Percentiles rank a stretch among this genome's conserved stretches.
phyloP scores from a whole-genome alignment of 1,140 invertebrate genomes.

The Mamestra configurata region DNA sequence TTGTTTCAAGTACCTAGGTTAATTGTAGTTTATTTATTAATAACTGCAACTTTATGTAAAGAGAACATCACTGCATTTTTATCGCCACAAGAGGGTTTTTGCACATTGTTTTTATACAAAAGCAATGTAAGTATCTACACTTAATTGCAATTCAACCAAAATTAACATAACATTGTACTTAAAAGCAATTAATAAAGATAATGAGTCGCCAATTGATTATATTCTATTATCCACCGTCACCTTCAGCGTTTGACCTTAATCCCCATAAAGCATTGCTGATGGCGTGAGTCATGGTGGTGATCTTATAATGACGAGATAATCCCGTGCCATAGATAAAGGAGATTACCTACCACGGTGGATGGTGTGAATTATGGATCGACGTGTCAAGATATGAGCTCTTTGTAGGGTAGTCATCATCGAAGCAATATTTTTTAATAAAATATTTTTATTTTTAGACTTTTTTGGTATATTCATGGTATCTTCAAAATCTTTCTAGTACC shows the following conservation, averaged over 20 bases:
- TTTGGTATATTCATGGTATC: too few species aligned
- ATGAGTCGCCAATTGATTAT: conserved; percentile 7
- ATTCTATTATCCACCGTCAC: not conserved
- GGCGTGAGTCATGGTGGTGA: conserved; percentile 10
- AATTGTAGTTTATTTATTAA: too few species aligned
- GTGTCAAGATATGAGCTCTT: not conserved
- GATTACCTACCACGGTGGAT: not conserved
- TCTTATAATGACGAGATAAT: conserved; percentile 9
- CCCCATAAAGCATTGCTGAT: conserved; percentile 9
- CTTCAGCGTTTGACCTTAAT: conserved; percentile 13
- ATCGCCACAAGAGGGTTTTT: too few species aligned
- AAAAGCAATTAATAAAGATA: not conserved
- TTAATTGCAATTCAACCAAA: not conserved
- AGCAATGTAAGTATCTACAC: too few species aligned
- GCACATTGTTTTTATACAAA: too few species aligned
- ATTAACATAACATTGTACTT: not conserved
- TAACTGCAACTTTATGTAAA: too few species aligned
- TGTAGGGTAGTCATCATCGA: not conserved
- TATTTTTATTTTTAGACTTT: too few species aligned
- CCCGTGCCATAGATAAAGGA: not conserved
- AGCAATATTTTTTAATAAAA: not conserved
- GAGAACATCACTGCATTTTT: too few species aligned
- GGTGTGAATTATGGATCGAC: too few species aligned
- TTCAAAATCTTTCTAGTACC: too few species aligned
- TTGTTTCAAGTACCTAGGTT: too few species aligned